These are phyloP conservation scores for Aythya baeri DNA, from an alignment of 2,113 vertebrate genomes.

Conservation along the genomic window DNA sequence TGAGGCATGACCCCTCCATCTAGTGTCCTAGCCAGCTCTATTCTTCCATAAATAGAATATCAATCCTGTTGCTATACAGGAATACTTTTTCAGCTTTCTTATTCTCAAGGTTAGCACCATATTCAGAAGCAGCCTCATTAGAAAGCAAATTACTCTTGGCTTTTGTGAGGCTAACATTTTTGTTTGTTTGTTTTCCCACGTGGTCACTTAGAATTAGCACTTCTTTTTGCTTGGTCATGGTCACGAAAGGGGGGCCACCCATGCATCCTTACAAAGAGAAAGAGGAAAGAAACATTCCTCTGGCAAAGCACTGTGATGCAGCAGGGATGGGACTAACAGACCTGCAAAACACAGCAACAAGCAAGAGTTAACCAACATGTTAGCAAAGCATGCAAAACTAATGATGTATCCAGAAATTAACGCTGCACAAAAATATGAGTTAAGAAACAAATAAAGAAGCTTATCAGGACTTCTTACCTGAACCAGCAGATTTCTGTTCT, in stretches of 20 bases:
- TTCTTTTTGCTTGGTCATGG: background rate
- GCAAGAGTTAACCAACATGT: background rate
- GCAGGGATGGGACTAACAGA: background rate
- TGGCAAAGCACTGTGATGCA: background rate
- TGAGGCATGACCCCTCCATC: background rate
- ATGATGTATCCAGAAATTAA: background rate
- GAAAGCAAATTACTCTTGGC: background rate
- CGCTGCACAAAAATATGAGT: background rate
- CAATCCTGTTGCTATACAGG: background rate
- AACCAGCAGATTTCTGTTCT: background rate
- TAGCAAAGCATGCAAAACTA: background rate
- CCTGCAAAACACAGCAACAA: background rate
- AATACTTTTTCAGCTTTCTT: background rate
- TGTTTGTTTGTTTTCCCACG: background rate
- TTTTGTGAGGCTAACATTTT: background rate
- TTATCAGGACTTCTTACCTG: background rate
- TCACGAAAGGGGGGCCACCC: rapidly evolving
- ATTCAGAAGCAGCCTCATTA: background rate
- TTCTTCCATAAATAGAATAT: background rate
- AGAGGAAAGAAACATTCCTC: background rate
- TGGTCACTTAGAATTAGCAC: background rate
- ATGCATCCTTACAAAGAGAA: background rate
- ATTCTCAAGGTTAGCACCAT: background rate
- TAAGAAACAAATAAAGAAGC: background rate
- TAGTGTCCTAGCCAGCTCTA: background rate